Evolutionary conservation across 1,140 invertebrate genomes (phyloP), one percentile per base, ranked within the genome.

Genomic region (Drosophila subobscura): DNA sequence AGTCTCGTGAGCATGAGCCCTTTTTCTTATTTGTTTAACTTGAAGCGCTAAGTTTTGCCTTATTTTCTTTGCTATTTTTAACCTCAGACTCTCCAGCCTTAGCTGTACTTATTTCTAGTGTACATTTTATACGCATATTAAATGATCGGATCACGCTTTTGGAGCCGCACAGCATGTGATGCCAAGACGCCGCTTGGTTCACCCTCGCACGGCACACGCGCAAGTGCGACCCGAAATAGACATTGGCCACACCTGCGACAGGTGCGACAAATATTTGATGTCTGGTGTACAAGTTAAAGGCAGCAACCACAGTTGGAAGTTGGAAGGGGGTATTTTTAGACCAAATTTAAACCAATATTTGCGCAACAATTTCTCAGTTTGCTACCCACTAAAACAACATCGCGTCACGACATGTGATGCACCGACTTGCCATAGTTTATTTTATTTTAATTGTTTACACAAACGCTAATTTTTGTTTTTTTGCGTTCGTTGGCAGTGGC

Each of bases 381-480:
- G 49, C 67, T 65, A 12, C 49, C 49, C 45, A 57, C 54, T 66
- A 59, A 65, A 47, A 61, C 42, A 50, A 72, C 65, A 72, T 71
- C 56, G 57, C 53, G 45, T 56, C 41, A 47, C 51, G 59, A 64
- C 78, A 80, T 80, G 78, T 77, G 73, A 80, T 77, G 67, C 53
- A 58, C 27, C 41, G 54, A 58, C 46, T 55, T 58, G 33, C 50
- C 37, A 33, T 72, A 71, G 54, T 58, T 68, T 67, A 53, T 42
- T 54, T 55, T 61, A 55, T 74, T 72, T 59, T 16, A 42, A 49
- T 61, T 74, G 52, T 74, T 83, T 77, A 65, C 56, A 65, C 74
- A 71, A 78, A 70, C 70, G 74, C 64, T 71, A 83, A 83, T 65
- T 78, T 74, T 51, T 67, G 16, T 20, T 20, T 20, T 20, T 0